Evolutionary conservation across 1,140 invertebrate species (phyloP), one percentile per base, ranked within the genome.

Genomic region (Magallana ariakensis): DNA sequence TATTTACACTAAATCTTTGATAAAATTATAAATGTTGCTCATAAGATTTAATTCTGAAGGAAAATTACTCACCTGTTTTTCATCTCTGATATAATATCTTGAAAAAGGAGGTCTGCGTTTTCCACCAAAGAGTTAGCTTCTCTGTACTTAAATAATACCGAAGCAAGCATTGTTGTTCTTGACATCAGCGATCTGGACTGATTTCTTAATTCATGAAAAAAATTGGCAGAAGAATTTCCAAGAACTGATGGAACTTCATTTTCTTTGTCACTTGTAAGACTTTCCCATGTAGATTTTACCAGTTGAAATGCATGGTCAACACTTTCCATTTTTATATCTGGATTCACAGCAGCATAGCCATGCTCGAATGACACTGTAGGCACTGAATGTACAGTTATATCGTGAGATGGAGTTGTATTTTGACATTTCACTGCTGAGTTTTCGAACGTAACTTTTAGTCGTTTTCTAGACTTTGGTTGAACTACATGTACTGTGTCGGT

Each of bases 91-190:
- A 70, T 70, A 26, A 8, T 22, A 70, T 33, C 62, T 22, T 70
- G 62, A 11, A 70, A 26, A 70, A 70, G 62, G 22, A 70, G 62
- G 22, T 70, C 62, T 26, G 62, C 62, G 26, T 70, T 19, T 70
- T 70, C 62, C 62, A 70, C 62, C 19, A 70, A 70, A 22, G 62
- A 10, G 62, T 70, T 70, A 22, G 62, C 62, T 26, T 70, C 62
- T 70, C 62, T 70, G 62, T 70, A 33, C 11, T 70, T 70, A 70
- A 70, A 70, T 26, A 70, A 70, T 70, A 70, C 62, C 7, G 62
- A 70, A 70, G 62, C 62, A 70, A 70, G 22, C 62, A 70, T 70
- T 70, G 62, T 70, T 70, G 62, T 70, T 70, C 62, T 70, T 70
- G 22, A 70, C 62, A 70, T 22, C n/a, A 70, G 22, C n/a, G 62